Base-by-base conservation (phyloP, 2,797 vertebrate genomes). In the Astyanax mexicanus region DNA sequence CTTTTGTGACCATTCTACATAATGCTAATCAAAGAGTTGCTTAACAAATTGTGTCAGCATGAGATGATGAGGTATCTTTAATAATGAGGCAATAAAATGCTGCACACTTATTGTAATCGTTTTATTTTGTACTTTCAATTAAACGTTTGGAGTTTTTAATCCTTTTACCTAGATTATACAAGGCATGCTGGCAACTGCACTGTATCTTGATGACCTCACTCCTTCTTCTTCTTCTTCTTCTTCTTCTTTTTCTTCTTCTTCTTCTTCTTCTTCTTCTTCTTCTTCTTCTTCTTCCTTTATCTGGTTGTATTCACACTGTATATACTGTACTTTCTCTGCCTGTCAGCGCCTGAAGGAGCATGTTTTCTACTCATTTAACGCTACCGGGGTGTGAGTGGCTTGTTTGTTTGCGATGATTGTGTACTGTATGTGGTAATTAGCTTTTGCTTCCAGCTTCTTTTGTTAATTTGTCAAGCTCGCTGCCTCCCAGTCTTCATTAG, bases 391-490 rank as follows among this genome's bases (percentile, higher is more conserved):
- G 42, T 61, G 66, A 84, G 77, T 74, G 66, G 69, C 77, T 81
- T 81, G 82, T 84, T 82, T 84, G 80, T 84, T 76, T 84, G 82
- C 72, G 83, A 86, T 90, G 89, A 90, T 69, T 79, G 83, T 82
- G 71, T 92, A 89, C 87, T 84, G 80, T 89, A 86, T 86, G 89
- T 84, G 86, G 89, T 93, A 92, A 93, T 93, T 93, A 91, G 85
- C 84, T 90, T 90, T 83, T 80, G 82, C 86, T 71, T 83, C 84
- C 85, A 83, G 89, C 89, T 89, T 90, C 86, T 77, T 82, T 89
- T 85, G 79, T 81, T 84, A 83, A 83, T 85, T 87, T 82, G 81
- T 84, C 54, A 78, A 69, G 80, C 80, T 72, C 32, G 32, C 72
- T 66, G 79, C 69, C 80, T 68, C 73, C 68, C 88, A 85, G 86